Evolutionary conservation across 1,140 invertebrate genomes (phyloP), one percentile per base, ranked within the genome.

Genomic region (Lordiphosa mommai): DNA sequence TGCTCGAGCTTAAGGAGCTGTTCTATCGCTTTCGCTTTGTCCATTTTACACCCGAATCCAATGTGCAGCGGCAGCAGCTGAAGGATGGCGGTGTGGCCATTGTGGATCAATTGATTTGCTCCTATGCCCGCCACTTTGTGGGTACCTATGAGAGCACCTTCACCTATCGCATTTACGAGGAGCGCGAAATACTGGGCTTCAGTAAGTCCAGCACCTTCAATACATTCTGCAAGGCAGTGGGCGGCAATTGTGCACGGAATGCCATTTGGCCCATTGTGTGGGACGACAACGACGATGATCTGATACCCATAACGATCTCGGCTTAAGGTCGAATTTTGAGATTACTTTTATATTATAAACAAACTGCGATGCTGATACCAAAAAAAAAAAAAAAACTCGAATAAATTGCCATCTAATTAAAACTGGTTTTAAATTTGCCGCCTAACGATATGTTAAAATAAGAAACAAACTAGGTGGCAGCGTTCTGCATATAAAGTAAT

Each of bases 101-200:
- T 60, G 94, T 99, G 51, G 98, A 99, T 89, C 98, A 99, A 91
- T 96, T 98, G 72, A 95, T 99, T 65, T 98, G 96, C 90, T 94
- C 97, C 0, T 93, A 95, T 90, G 94, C 96, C 3, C 92, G 92
- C 92, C 93, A 84, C 93, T 94, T 91, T 98, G 93, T 98, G 63
- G 98, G 98, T 20, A 97, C 96, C 0, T 92, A 94, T 86, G 96
- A 97, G 85, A 99, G 98, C 61, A 99, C 98, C 16, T 99, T 98
- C 90, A 95, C 97, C 8, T 98, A 96, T 88, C 91, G 98, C 46
- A 99, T 99, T 63, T 97, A 98, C 91, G 98, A 99, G 89, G 98
- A 99, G 88, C 91, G 98, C 37, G 97, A 99, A 90, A 98, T 99
- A 60, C 87, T 99, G 12, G 96, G 96, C 4, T 97, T 98, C 89